phyloP scores from a whole-genome alignment of 2,888 invertebrate species.

The Eupithecia vulgata region DNA sequence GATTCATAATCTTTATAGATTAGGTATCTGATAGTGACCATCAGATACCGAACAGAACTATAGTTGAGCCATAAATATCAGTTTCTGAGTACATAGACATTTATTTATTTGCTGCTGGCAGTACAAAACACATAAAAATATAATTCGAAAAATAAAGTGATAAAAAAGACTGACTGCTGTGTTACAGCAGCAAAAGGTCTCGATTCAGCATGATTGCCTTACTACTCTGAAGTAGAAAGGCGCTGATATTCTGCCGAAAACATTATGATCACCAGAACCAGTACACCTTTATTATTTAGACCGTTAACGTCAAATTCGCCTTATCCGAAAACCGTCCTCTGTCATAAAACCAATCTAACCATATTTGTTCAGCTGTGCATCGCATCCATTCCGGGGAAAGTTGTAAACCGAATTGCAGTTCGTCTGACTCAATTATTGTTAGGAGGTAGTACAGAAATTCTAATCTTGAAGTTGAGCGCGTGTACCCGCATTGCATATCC shows the following conservation, averaged over 20 bases:
- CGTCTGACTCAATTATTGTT: conserved; percentile 74
- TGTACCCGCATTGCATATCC: conserved; percentile 71
- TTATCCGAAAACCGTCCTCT: conserved; percentile 4
- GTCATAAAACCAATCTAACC: conserved; percentile 28
- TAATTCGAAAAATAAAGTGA: no score
- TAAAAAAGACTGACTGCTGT: no score
- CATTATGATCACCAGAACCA: no score
- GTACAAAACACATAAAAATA: no score
- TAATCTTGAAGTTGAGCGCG: conserved; percentile 71
- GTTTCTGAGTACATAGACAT: no score
- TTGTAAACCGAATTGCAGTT: conserved; percentile 57
- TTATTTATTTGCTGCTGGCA: no score
- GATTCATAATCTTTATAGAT: background rate
- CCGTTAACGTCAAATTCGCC: background rate
- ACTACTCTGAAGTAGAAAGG: no score
- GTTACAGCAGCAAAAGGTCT: no score
- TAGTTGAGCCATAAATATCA: no score
- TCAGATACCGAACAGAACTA: no score
- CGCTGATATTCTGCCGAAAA: no score
- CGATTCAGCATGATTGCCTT: no score
- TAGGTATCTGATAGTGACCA: background rate
- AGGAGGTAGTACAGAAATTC: conserved; percentile 66
- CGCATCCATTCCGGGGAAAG: conserved; percentile 35
- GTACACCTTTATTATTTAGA: background rate
- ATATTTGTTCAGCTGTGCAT: conserved; percentile 34